phyloP scores from a whole-genome alignment of 2,888 invertebrate genomes.

The Cerastoderma edule region DNA sequence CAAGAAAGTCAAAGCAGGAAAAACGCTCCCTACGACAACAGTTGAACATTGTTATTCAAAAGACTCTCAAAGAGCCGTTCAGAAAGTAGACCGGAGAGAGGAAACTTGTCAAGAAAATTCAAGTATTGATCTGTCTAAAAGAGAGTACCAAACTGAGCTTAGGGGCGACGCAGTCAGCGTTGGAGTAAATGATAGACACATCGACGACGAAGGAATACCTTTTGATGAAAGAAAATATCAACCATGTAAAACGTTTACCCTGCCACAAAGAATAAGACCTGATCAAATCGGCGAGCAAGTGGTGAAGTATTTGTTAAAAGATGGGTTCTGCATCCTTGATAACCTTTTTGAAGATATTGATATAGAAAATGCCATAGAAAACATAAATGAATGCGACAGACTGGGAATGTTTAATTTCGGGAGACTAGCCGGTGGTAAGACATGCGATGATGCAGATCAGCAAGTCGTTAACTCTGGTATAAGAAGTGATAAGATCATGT shows the following conservation, averaged over 20 bases:
- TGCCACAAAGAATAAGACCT: slow-evolving; percentile 10
- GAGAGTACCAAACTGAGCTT: too few species aligned
- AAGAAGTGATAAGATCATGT: slow-evolving; percentile 95
- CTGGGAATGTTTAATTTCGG: slow-evolving; percentile 41
- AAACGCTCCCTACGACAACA: neutral
- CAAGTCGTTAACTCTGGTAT: slow-evolving; percentile 84
- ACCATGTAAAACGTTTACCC: slow-evolving; percentile 9
- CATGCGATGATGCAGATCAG: slow-evolving; percentile 49
- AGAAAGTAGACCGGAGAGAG: too few species aligned
- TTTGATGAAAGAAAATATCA: slow-evolving; percentile 54
- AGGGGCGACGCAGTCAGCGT: neutral
- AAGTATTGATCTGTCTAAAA: too few species aligned
- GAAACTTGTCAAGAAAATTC: too few species aligned
- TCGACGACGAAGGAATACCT: slow-evolving; percentile 28
- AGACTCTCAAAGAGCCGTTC: too few species aligned
- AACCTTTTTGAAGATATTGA: slow-evolving; percentile 44
- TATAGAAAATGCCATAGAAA: slow-evolving; percentile 41
- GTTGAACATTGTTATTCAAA: neutral
- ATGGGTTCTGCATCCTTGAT: slow-evolving; percentile 61
- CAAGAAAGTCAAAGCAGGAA: neutral
- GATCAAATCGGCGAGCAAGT: slow-evolving; percentile 40
- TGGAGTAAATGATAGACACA: neutral
- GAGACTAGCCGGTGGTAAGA: slow-evolving; percentile 55
- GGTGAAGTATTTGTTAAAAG: slow-evolving; percentile 34
- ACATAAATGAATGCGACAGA: slow-evolving; percentile 43